phyloP scores from a whole-genome alignment of 2,113 vertebrate genomes.

The Callopanchax toddi region DNA sequence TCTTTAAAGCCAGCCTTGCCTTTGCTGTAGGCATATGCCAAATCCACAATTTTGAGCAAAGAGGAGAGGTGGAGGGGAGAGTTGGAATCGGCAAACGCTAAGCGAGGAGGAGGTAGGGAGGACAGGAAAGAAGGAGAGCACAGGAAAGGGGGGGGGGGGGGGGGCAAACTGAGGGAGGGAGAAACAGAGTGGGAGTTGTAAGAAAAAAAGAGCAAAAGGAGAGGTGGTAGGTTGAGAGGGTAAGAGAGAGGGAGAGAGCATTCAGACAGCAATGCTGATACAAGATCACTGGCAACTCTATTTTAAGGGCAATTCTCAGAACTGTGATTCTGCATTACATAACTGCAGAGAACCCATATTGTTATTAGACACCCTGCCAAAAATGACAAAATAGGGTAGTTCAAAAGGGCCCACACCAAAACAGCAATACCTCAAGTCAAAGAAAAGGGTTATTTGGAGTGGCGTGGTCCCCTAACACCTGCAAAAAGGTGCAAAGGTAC shows the following conservation, averaged over 20 bases:
- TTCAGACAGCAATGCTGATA: slow-evolving; percentile 69
- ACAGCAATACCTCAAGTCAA: slow-evolving; percentile 23
- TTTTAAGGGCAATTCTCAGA: slow-evolving; percentile 82
- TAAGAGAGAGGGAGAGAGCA: slow-evolving; percentile 49
- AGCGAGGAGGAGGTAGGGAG: slow-evolving; percentile 64
- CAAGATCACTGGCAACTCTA: slow-evolving; percentile 78
- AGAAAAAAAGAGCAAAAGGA: slow-evolving; percentile 66
- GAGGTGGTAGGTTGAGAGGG: slow-evolving; percentile 64
- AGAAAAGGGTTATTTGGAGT: slow-evolving; percentile 35
- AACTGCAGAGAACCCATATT: slow-evolving; percentile 72
- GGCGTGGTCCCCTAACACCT: slow-evolving; percentile 34
- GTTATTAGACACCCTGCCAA: slow-evolving; percentile 70
- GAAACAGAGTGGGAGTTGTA: slow-evolving; percentile 70
- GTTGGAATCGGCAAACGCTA: slow-evolving; percentile 50
- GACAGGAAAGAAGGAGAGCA: slow-evolving; percentile 73
- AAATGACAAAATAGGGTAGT: slow-evolving; percentile 53
- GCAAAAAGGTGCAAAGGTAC: slow-evolving; percentile 10
- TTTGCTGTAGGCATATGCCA: slow-evolving; percentile 64
- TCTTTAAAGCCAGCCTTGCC: slow-evolving; percentile 69
- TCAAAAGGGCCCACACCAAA: slow-evolving; percentile 50
- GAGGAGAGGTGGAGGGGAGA: slow-evolving; percentile 27
- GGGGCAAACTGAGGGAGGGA: slow-evolving; percentile 69
- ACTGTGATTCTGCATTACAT: slow-evolving; percentile 77
- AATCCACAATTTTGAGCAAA: slow-evolving; percentile 65
- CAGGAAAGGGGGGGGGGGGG: slow-evolving; percentile 47